A percentile compares a stretch with the other conserved stretches of the same genome.
phyloP scores from a whole-genome alignment of 1,140 invertebrate species.

The Oscheius sp. region DNA sequence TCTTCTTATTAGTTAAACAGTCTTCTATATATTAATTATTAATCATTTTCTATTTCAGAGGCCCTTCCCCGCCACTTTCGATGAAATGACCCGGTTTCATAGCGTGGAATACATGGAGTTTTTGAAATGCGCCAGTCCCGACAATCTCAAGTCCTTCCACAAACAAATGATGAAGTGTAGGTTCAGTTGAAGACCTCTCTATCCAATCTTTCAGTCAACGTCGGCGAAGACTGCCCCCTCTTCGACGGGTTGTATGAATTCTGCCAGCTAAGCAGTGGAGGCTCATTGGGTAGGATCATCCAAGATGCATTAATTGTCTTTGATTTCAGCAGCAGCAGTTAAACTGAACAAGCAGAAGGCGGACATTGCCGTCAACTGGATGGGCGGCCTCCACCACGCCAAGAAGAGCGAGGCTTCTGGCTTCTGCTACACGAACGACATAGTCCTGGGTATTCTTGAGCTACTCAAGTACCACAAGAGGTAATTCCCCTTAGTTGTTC shows the following conservation, averaged over 20 bases:
- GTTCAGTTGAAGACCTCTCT: constrained; percentile 46
- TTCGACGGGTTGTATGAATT: constrained; percentile 96
- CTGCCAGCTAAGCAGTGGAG: constrained; percentile 94
- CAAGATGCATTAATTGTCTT: neutral
- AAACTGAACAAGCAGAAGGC: constrained; percentile 93
- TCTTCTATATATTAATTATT: constrained; percentile 27
- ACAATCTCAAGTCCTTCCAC: constrained; percentile 99
- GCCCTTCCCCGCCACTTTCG: constrained; percentile 96
- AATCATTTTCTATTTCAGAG: constrained; percentile 74
- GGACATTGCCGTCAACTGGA: constrained; percentile 98
- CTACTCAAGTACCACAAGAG: constrained; percentile 70
- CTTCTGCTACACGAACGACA: constrained; percentile 96
- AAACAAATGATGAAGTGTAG: constrained; percentile 99
- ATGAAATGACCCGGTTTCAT: constrained; percentile 99
- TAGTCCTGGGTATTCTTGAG: constrained; percentile 88
- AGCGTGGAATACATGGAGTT: constrained; percentile 99
- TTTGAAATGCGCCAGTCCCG: constrained; percentile 89
- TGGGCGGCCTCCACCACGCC: constrained; percentile 94
- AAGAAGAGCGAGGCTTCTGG: constrained; percentile 95
- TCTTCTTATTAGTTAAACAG: neutral
- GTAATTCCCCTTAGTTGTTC: constrained; percentile 26
- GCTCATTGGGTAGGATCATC: constrained; percentile 76
- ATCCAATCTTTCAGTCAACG: constrained; percentile 74
- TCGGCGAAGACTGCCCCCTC: constrained; percentile 96
- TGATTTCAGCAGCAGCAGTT: constrained; percentile 76